Evolutionary conservation across 2,888 invertebrate genomes (phyloP), one percentile per base, ranked within the genome.

Genomic region (Myopa tessellatipennis): DNA sequence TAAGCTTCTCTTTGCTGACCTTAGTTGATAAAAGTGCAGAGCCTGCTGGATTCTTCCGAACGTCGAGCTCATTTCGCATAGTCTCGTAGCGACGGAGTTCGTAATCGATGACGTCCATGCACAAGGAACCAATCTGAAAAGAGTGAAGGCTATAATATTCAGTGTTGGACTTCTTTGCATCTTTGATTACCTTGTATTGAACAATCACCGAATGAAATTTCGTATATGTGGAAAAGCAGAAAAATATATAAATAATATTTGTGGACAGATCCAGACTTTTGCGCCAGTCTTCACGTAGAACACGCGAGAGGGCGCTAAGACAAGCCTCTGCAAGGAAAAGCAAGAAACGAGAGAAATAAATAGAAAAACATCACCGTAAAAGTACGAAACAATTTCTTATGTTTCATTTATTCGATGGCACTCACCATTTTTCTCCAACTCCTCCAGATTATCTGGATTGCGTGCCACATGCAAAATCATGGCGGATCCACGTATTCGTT

Each of bases 201-300:
- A 97, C 93, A 81, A 99, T 95, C 63, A 98, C 94, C 72, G 95
- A 93, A 89, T 99, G 99, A 90, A 99, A 99, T 86, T 96, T 95
- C 84, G 95, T 94, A 88, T 98, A 99, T 61, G 96, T 95, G 14
- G 99, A 98, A 88, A 99, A 98, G 88, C 98, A 98, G 89, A 98
- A 97, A 90, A 99, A 99, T 85, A 97, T 96, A 88, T 97, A 97
- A 81, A 98, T 95, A 86, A 99, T 96, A 90, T 98, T 98, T 83
- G 97, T 98, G 83, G 98, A 97, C 78, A 99, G 90, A 88, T 99
- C 98, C 85, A 98, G 94, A 88, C 96, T 98, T 87, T 96, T 94
- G 89, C 96, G 96, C 96, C 98, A 99, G 90, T 99, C 99, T 91
- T 99, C 99, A 82, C 98, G 92, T 76, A 99, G 91, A 52, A 99